Evolutionary conservation across 92 coral and sea anemone genomes (phyloP).

Genomic region (Porites divaricata): DNA sequence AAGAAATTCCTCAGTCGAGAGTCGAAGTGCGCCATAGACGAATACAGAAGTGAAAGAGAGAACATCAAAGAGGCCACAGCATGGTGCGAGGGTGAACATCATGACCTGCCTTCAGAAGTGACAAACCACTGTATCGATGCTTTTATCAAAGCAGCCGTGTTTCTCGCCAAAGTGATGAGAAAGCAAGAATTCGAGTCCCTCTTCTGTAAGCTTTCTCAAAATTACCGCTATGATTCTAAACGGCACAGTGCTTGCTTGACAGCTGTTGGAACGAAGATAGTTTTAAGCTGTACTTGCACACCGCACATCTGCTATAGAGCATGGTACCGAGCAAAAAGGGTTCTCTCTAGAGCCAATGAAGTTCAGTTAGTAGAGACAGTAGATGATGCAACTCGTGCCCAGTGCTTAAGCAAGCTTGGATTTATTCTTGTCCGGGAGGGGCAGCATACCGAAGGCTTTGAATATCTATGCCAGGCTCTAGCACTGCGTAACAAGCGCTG

Average conservation of each 20-base stretch:
- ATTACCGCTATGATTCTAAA: slow-evolving; percentile 22
- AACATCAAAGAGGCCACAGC: slow-evolving; percentile 62
- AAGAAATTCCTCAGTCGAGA: slow-evolving; percentile 45
- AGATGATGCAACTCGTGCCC: slow-evolving; percentile 29
- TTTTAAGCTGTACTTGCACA: slow-evolving; percentile 50
- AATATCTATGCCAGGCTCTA: slow-evolving; percentile 30
- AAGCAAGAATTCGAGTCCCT: slow-evolving; percentile 39
- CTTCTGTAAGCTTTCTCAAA: slow-evolving; percentile 44
- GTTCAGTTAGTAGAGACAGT: not conserved
- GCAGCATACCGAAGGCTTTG: slow-evolving; percentile 17
- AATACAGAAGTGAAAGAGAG: slow-evolving; percentile 50
- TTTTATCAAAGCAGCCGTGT: slow-evolving; percentile 39
- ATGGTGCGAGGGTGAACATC: slow-evolving; percentile 55
- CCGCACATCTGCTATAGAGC: slow-evolving; percentile 39
- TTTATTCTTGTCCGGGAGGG: slow-evolving; percentile 51
- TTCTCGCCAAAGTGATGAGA: slow-evolving; percentile 62
- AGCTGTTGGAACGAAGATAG: slow-evolving; percentile 45
- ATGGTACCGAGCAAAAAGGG: slow-evolving; percentile 29
- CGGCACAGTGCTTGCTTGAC: slow-evolving; percentile 57
- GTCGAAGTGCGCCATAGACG: slow-evolving; percentile 39
- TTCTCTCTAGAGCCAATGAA: slow-evolving; percentile 26
- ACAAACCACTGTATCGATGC: slow-evolving; percentile 40
- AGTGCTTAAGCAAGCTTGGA: slow-evolving; percentile 56
- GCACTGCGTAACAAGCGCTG: not conserved
- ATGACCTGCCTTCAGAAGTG: slow-evolving; percentile 4